Evolutionary conservation across 2,797 vertebrate species (phyloP).

Genomic region (Lacerta agilis): DNA sequence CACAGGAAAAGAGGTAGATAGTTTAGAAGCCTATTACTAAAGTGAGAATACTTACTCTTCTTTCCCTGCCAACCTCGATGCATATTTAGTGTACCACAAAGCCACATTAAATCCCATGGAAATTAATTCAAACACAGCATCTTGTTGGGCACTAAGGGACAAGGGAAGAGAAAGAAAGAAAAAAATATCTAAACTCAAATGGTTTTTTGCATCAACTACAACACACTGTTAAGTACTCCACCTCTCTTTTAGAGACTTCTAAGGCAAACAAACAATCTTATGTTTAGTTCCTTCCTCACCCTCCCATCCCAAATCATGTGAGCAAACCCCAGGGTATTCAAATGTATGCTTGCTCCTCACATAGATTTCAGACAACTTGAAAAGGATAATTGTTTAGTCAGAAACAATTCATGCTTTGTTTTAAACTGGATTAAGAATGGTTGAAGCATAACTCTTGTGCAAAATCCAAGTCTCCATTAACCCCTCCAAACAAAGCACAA

Average conservation of each 20-base stretch:
- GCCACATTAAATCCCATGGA: conserved; percentile 97
- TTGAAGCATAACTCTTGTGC: background rate
- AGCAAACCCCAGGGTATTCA: conserved; percentile 31
- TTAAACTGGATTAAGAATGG: background rate
- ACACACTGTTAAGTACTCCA: background rate
- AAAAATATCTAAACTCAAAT: background rate
- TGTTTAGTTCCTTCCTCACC: background rate
- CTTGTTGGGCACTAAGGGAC: conserved; percentile 90
- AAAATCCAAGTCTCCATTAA: background rate
- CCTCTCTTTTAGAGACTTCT: background rate
- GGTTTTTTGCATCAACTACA: background rate
- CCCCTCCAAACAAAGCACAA: background rate
- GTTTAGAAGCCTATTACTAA: background rate
- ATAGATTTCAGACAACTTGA: conserved; percentile 33
- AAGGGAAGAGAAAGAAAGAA: conserved; percentile 35
- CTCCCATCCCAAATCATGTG: conserved; percentile 21
- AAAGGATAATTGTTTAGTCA: conserved; percentile 44
- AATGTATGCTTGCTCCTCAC: conserved; percentile 36
- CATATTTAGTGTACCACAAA: conserved; percentile 96
- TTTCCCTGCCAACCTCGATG: conserved; percentile 93
- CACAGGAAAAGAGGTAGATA: background rate
- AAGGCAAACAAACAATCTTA: conserved; percentile 14
- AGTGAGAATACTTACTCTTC: conserved; percentile 88
- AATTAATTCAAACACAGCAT: conserved; percentile 93
- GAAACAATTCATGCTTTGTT: conserved; percentile 28